Evolutionary conservation across 1,140 invertebrate genomes (phyloP).

Genomic region (Magallana gigas): DNA sequence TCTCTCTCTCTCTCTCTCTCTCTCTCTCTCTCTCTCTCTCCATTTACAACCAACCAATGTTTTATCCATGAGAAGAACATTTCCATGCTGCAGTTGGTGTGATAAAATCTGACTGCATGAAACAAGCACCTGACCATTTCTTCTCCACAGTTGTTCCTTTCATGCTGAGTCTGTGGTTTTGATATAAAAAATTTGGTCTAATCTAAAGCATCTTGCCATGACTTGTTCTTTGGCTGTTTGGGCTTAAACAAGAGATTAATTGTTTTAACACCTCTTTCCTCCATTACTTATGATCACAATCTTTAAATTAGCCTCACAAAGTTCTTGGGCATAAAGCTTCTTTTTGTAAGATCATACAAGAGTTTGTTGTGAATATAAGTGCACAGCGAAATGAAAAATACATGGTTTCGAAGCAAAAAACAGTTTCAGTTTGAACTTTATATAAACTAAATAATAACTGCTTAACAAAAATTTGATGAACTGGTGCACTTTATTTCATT

Average conservation of each 20-base stretch:
- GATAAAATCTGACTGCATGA: not conserved
- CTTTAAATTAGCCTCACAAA: not conserved
- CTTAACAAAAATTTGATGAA: too few species aligned
- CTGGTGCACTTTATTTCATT: too few species aligned
- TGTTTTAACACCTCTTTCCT: slow-evolving; percentile 11
- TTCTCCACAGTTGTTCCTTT: not conserved
- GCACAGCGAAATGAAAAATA: too few species aligned
- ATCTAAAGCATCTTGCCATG: slow-evolving; percentile 4
- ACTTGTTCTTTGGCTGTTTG: not conserved
- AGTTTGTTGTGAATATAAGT: too few species aligned
- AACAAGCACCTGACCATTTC: not conserved
- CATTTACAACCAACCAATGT: not conserved
- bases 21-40: not conserved
- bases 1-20: not conserved
- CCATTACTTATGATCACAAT: not conserved
- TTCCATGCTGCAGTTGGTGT: not conserved
- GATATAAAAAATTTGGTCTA: not conserved
- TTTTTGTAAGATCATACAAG: too few species aligned
- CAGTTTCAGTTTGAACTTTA: too few species aligned
- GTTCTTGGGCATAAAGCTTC: too few species aligned
- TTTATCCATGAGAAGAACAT: not conserved
- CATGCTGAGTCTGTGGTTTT: slow-evolving; percentile 27
- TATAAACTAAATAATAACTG: too few species aligned
- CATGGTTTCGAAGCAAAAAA: too few species aligned
- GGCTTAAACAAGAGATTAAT: slow-evolving; percentile 24